These are phyloP conservation scores for Anguilla japonica DNA, from an alignment of 2,113 vertebrate genomes.

Conservation along the genomic window DNA sequence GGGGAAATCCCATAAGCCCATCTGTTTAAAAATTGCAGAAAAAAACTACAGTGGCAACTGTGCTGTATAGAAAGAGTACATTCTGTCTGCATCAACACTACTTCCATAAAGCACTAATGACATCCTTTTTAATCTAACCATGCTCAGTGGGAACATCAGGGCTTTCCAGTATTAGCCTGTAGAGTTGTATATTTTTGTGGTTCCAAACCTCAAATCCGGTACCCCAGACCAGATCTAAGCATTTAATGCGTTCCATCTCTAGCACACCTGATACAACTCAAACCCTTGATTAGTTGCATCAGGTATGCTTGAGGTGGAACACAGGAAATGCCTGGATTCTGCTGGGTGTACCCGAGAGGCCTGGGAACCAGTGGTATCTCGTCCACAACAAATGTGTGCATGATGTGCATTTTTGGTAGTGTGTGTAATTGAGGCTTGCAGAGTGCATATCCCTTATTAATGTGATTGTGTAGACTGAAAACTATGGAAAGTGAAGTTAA, in stretches of 20 bases:
- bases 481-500: neutral
- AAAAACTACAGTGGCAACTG: too few relatives aligned
- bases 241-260: too few relatives aligned
- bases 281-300: too few relatives aligned
- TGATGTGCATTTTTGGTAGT: neutral
- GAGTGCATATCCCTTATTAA: neutral
- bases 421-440: neutral
- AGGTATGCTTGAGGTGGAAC: too few relatives aligned
- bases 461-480: neutral
- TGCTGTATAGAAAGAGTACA: too few relatives aligned
- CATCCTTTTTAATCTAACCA: neutral
- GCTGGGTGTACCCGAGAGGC: too few relatives aligned
- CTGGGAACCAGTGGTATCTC: neutral
- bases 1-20: too few relatives aligned
- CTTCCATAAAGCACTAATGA: neutral
- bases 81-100: neutral
- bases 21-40: too few relatives aligned
- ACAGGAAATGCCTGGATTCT: too few relatives aligned
- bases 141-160: neutral
- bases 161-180: neutral
- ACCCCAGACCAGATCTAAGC: too few relatives aligned
- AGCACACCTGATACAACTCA: too few relatives aligned
- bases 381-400: neutral
- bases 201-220: too few relatives aligned
- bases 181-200: neutral